Evolutionary conservation across 2,113 vertebrate genomes (phyloP), one percentile per base, ranked within the genome.

Genomic region (Psilopsiagon aymara): DNA sequence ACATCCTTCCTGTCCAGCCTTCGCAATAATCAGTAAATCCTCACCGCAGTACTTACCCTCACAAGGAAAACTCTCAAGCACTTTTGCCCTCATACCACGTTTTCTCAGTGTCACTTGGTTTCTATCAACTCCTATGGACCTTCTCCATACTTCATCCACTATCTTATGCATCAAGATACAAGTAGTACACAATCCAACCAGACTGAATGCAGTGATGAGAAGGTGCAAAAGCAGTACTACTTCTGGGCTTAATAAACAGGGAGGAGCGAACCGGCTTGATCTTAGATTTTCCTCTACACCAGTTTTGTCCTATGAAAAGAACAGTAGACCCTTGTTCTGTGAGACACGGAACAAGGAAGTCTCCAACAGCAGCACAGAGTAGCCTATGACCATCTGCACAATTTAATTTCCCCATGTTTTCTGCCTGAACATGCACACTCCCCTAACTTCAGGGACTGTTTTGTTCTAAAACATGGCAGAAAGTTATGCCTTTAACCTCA

Each of bases 401-500:
- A 53, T 19, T 85, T 63, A 82, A 90, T 44, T 17, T 74, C 7
- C 11, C 17, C 9, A 4, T 11, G n/a, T 78, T 71, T 91, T 82
- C 62, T 71, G 28, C 60, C 19, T 53, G 64, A 84, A 70, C 13
- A 59, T 0, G 1, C 25, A 16, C 24, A 75, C 33, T 86, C 14
- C 59, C 83, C 64, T 69, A 71, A 69, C 25, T 80, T 63, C 17
- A n/a, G 33, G 5, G 64, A 83, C 43, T 77, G 41, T 80, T 94
- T 87, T 90, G 57, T 85, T 94, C 77, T 86, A 93, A 81, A 88
- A 53, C 13, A 83, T 9, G 24, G 53, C 55, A 83, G 80, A 90
- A 96, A 96, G 59, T 88, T 92, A 86, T 69, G 83, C 80, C 88
- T 92, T 83, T 86, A 83, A 92, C 59, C 68, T 83, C 76, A 92